Evolutionary conservation across 2,797 vertebrate genomes (phyloP), one percentile per base, ranked within the genome.

Genomic region (Benthosema pterotum): DNA sequence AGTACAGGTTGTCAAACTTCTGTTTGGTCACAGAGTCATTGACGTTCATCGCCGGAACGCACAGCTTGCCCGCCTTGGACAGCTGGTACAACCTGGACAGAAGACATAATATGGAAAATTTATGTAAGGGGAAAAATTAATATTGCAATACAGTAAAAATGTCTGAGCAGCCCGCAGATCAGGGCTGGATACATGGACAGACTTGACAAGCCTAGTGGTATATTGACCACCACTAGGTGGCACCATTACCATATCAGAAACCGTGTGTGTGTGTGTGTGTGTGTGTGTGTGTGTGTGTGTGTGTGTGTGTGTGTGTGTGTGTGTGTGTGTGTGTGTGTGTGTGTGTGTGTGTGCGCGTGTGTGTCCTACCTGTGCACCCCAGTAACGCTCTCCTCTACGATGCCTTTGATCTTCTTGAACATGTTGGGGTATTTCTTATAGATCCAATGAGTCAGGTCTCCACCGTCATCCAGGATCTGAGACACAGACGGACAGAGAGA

Each of bases 401-500:
- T 99, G 58, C 97, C 97, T 86, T 99, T 98, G 88, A 99, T 97
- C 91, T 98, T 98, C 87, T 99, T 99, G 81, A 99, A 99, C 96
- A 98, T 98, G 88, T 96, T 98, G 71, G 97, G 97, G 42, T 99
- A 98, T 71, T 98, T 99, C 89, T 98, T 98, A 78, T 99, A 99
- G 86, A 99, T 99, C 97, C 97, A 99, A 78, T 99, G 97, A 68
- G 97, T 99, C 69, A 99, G 91, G 74, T 99, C 97, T 1, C 97
- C 97, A 14, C 97, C 97, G 0, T 99, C 97, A 62, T 99, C 97
- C 84, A 99, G 82, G 78, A 99, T 99, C 97, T 99, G 87, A 42
- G 1, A 14, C 19, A 22, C n/a, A 28, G 25, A 25, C 22, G 4
- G 2, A 22, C 22, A 22, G 2, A 22, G 2, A 22, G 2, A 22